phyloP scores from a whole-genome alignment of 2,888 invertebrate species.

The Leucophora obtusa region DNA sequence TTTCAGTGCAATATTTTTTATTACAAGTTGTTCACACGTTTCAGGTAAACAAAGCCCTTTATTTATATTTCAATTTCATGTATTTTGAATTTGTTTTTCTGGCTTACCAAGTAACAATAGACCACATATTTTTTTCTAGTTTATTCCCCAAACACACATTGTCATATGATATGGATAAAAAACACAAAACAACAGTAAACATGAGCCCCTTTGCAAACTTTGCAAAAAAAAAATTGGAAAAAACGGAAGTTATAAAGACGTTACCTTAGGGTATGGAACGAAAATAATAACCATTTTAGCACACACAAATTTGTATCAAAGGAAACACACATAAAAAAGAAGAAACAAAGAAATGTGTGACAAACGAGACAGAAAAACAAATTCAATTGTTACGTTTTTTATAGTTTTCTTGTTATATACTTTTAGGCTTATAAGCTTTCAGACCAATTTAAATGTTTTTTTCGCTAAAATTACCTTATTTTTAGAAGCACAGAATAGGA shows the following conservation, averaged over 20 bases:
- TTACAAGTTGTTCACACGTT: conserved; percentile 35
- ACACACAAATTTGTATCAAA: conserved; percentile 15
- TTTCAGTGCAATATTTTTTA: neutral
- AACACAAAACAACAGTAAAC: conserved; percentile 11
- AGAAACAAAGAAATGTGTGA: conserved; percentile 12
- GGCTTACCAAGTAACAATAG: conserved; percentile 21
- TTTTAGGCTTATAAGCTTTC: conserved; percentile 46
- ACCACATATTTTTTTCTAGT: conserved; percentile 10
- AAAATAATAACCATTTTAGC: neutral
- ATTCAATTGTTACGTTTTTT: conserved; percentile 31
- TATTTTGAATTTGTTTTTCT: neutral
- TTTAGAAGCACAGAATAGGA: neutral
- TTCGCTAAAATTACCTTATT: neutral
- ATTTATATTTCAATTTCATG: conserved; percentile 45
- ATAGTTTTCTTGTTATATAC: too few species aligned
- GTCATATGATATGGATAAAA: conserved; percentile 30
- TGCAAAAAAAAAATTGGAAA: neutral
- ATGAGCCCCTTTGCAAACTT: conserved; percentile 15
- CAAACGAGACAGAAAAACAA: conserved; percentile 1
- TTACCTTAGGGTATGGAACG: conserved; percentile 26
- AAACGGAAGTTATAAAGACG: conserved; percentile 53
- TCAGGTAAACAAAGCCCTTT: conserved; percentile 32
- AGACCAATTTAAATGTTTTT: neutral
- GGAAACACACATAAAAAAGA: neutral
- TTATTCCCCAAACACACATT: conserved; percentile 6